A percentile compares a stretch with the other conserved stretches of the same genome.
Conservation (phyloP, 2,797 vertebrate genomes). For the Eurystomus glaucurus region DNA sequence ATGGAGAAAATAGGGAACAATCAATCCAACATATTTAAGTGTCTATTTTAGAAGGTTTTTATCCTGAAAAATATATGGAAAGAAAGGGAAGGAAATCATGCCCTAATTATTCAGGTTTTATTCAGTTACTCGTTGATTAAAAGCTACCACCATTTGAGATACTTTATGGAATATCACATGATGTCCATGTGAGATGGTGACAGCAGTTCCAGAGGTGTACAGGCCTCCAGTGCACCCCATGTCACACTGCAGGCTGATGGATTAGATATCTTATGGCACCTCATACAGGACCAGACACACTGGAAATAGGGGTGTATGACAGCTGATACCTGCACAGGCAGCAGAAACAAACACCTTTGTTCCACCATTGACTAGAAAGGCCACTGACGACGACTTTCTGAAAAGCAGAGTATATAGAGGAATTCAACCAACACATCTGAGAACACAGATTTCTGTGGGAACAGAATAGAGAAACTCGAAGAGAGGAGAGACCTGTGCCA, state of each 20-base stretch:
- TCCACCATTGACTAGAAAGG: neutral
- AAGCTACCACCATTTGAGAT: neutral
- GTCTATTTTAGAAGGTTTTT: neutral
- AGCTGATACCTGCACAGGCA: neutral
- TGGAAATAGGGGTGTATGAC: neutral
- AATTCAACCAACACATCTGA: neutral
- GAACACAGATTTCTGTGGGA: neutral
- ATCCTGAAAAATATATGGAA: neutral
- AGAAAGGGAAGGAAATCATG: neutral
- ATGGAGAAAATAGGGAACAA: neutral
- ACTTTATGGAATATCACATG: neutral
- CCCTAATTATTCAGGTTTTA: neutral
- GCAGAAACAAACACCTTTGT: neutral
- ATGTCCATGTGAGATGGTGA: neutral
- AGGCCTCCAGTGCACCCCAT: too few relatives aligned
- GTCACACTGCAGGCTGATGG: neutral
- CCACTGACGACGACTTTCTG: neutral
- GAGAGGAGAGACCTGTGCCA: neutral
- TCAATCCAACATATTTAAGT: neutral
- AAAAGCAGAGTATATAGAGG: neutral
- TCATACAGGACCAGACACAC: neutral
- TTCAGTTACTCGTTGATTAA: neutral
- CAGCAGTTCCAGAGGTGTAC: rapidly evolving
- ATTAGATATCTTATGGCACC: neutral
- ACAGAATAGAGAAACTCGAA: neutral